Evolutionary conservation across 1,140 invertebrate genomes (phyloP).

Genomic region (Drosophila navojoa): DNA sequence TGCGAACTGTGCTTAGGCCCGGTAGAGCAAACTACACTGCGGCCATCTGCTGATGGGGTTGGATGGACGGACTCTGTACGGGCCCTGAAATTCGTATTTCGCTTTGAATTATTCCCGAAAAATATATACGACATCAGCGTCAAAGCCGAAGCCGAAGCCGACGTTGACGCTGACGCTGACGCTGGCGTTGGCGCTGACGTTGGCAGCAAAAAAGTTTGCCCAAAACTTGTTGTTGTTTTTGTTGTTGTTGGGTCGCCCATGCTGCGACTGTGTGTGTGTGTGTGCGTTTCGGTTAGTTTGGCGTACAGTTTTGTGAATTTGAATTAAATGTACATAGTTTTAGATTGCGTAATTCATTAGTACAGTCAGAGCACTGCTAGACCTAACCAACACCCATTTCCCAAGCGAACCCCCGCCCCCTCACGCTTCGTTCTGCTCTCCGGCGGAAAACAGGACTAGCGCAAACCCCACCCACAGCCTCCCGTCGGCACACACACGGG

Average conservation of each 20-base stretch:
- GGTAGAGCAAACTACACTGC: slow-evolving; percentile 1
- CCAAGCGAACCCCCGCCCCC: neutral
- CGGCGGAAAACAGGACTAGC: neutral
- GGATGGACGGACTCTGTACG: slow-evolving; percentile 48
- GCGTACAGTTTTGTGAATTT: slow-evolving; percentile 82
- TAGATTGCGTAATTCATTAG: slow-evolving; percentile 84
- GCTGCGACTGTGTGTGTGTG: slow-evolving; percentile 19
- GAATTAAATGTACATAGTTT: slow-evolving; percentile 83
- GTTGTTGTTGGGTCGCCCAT: slow-evolving; percentile 12
- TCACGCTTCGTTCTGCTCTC: neutral
- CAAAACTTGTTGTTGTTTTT: slow-evolving; percentile 66
- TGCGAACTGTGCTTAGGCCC: slow-evolving; percentile 48
- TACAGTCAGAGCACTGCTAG: slow-evolving; percentile 66
- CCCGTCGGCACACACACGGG: slow-evolving; percentile 59
- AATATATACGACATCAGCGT: slow-evolving; percentile 45
- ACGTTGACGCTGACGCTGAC: slow-evolving; percentile 32
- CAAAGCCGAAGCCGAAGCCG: slow-evolving; percentile 39
- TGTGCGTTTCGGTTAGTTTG: slow-evolving; percentile 75
- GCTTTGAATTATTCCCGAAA: slow-evolving; percentile 82
- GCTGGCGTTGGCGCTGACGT: slow-evolving; percentile 26
- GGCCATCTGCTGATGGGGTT: slow-evolving; percentile 71
- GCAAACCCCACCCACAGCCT: neutral
- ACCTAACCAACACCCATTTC: slow-evolving; percentile 57
- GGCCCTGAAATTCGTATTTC: slow-evolving; percentile 62
- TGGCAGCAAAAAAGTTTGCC: slow-evolving; percentile 70